A percentile compares a stretch with the other conserved stretches of the same genome.
Conservation (phyloP, 2,797 vertebrate genomes). For the Falco biarmicus region DNA sequence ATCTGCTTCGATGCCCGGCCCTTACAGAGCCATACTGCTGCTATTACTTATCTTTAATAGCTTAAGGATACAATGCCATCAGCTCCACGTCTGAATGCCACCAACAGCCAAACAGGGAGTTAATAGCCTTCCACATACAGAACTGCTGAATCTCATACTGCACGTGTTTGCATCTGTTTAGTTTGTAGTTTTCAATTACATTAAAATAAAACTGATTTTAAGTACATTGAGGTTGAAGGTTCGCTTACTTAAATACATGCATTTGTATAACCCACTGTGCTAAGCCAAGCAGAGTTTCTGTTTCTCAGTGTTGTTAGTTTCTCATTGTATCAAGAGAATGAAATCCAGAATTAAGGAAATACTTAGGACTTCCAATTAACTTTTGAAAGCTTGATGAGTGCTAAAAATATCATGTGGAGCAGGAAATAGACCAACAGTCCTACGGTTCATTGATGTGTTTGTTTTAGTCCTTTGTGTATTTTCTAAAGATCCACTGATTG, state of each 20-base stretch:
- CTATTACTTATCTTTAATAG: not conserved
- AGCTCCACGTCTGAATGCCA: not conserved
- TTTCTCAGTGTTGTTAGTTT: not conserved
- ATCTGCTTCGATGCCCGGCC: rapidly evolving
- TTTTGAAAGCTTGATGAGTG: constrained; percentile 45
- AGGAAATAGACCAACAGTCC: constrained; percentile 30
- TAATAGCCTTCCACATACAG: not conserved
- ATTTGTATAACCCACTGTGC: not conserved
- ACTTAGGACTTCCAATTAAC: constrained; percentile 45
- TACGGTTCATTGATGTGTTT: not conserved
- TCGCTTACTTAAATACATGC: not conserved
- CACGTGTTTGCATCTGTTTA: not conserved
- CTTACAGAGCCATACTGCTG: not conserved
- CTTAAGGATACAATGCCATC: not conserved
- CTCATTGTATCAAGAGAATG: constrained; percentile 34
- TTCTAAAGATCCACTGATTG: constrained; percentile 50
- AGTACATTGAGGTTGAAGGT: not conserved
- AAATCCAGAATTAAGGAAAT: constrained; percentile 32
- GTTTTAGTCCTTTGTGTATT: constrained; percentile 17
- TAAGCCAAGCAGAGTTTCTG: not conserved
- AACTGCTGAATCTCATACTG: not conserved
- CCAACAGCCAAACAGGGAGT: not conserved
- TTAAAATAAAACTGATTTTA: not conserved
- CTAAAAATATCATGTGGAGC: constrained; percentile 33
- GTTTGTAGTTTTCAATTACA: not conserved